Conservation (phyloP, 2,888 invertebrate species). For the Caenorhabditis drosophilae region DNA sequence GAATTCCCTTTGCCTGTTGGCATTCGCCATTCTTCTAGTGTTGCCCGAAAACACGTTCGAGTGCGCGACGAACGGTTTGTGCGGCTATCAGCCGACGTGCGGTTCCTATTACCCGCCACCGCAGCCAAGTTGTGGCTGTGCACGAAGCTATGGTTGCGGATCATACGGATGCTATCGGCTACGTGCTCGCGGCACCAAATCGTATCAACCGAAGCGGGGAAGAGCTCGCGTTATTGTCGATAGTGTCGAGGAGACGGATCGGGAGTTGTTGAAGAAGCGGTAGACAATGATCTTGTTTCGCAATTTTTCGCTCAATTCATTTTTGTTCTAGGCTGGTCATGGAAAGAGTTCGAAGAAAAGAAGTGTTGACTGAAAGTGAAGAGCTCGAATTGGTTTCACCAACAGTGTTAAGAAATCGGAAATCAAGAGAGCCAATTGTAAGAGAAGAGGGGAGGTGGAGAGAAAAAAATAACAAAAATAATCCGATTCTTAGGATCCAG, state of each 20-base stretch:
- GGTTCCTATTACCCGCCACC: constrained; percentile 32
- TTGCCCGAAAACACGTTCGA: constrained; percentile 35
- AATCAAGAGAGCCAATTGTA: constrained; percentile 18
- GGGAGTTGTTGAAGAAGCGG: constrained; percentile 41
- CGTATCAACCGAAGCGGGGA: constrained; percentile 44
- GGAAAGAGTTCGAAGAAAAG: constrained; percentile 33
- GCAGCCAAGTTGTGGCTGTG: constrained; percentile 40
- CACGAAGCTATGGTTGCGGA: constrained; percentile 48
- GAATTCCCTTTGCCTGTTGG: neutral
- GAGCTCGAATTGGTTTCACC: constrained; percentile 39
- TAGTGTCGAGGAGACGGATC: constrained; percentile 29
- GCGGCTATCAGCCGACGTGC: constrained; percentile 54
- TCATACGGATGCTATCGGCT: constrained; percentile 52
- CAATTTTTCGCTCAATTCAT: neutral
- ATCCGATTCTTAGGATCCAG: constrained; percentile 54
- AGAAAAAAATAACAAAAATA: neutral
- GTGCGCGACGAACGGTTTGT: constrained; percentile 62
- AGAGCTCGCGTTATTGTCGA: constrained; percentile 25
- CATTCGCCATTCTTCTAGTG: constrained; percentile 16
- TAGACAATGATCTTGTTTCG: constrained; percentile 3
- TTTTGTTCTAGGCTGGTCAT: constrained; percentile 19
- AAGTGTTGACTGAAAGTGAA: constrained; percentile 25
- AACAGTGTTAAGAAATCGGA: constrained; percentile 28
- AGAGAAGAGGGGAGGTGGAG: neutral
- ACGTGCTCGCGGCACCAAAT: constrained; percentile 53